Percentiles rank a stretch among this genome's conserved stretches.
Evolutionary conservation across 2,797 vertebrate species (phyloP).

Genomic region (Tragelaphus eurycerus): DNA sequence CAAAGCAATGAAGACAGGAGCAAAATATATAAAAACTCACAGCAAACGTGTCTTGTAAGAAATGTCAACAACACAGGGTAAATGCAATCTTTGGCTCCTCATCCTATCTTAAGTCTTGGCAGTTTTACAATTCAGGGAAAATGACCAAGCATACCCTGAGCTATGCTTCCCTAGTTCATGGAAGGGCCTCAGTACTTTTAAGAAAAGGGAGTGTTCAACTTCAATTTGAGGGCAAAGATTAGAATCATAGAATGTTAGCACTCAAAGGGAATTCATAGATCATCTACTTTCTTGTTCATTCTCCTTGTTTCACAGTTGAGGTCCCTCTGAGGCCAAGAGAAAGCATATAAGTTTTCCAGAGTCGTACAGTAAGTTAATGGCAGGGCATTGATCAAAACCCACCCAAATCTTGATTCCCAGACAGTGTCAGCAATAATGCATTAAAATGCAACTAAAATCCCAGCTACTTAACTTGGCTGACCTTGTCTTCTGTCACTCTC

Average conservation of each 20-base stretch:
- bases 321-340: constrained; percentile 61
- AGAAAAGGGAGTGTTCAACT: constrained; percentile 67
- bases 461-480: constrained; percentile 41
- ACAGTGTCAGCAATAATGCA: constrained; percentile 18
- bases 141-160: constrained; percentile 26
- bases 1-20: constrained; percentile 45
- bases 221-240: constrained; percentile 75
- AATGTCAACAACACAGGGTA: constrained; percentile 15
- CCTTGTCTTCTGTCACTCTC: constrained; percentile 12
- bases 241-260: constrained; percentile 77
- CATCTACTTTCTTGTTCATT: constrained; percentile 53
- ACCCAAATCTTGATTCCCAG: constrained; percentile 35
- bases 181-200: constrained; percentile 50
- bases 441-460: constrained; percentile 52
- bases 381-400: constrained; percentile 50
- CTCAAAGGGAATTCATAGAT: constrained; percentile 72
- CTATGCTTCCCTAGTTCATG: constrained; percentile 42
- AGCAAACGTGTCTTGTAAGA: constrained; percentile 48
- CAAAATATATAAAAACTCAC: constrained; percentile 29
- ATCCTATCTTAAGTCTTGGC: constrained; percentile 50
- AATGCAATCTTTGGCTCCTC: constrained; percentile 21
- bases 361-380: neutral
- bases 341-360: constrained; percentile 48
- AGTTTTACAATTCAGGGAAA: constrained; percentile 65
- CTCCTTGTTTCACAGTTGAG: constrained; percentile 63